A percentile compares a stretch with the other conserved stretches of the same genome.
Conservation (phyloP, 2,113 vertebrate genomes). For the Toxotes chatareus region DNA sequence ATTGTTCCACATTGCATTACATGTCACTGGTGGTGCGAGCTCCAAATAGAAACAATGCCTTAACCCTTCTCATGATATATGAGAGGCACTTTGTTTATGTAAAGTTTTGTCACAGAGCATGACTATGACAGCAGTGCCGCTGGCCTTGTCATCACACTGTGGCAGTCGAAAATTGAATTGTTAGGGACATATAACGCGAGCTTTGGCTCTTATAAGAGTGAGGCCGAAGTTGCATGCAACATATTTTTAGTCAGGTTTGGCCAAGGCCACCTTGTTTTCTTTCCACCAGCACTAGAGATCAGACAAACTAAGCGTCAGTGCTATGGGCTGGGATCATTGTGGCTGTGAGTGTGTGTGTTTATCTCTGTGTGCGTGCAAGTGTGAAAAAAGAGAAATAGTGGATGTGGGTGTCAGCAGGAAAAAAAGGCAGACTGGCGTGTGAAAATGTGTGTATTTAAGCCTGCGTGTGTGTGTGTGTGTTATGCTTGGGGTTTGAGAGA, state of each 20-base stretch:
- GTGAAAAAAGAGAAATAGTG: conserved; percentile 52
- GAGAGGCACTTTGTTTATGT: not conserved
- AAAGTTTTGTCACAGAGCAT: conserved; percentile 20
- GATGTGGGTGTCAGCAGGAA: conserved; percentile 51
- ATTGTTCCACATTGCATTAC: conserved; percentile 24
- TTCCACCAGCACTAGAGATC: conserved; percentile 44
- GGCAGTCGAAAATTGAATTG: conserved; percentile 34
- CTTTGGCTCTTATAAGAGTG: conserved; percentile 34
- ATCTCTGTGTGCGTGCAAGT: conserved; percentile 36
- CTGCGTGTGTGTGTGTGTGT: conserved; percentile 50
- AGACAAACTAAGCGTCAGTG: conserved; percentile 42
- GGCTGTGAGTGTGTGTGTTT: conserved; percentile 14
- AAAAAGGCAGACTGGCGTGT: conserved; percentile 50
- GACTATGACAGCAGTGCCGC: conserved; percentile 24
- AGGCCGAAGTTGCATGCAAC: conserved; percentile 45
- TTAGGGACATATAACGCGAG: conserved; percentile 49
- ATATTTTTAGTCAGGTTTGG: conserved; percentile 67
- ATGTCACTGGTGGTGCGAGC: conserved; percentile 5
- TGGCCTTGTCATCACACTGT: conserved; percentile 30
- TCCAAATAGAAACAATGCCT: conserved; percentile 36
- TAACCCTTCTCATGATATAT: conserved; percentile 16
- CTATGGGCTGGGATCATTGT: conserved; percentile 36
- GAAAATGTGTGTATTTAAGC: conserved; percentile 63
- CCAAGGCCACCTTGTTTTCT: conserved; percentile 72
- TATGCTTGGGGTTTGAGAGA: conserved; percentile 62